Conservation (phyloP, 1,140 invertebrate genomes). For the Phymastichus coffea region DNA sequence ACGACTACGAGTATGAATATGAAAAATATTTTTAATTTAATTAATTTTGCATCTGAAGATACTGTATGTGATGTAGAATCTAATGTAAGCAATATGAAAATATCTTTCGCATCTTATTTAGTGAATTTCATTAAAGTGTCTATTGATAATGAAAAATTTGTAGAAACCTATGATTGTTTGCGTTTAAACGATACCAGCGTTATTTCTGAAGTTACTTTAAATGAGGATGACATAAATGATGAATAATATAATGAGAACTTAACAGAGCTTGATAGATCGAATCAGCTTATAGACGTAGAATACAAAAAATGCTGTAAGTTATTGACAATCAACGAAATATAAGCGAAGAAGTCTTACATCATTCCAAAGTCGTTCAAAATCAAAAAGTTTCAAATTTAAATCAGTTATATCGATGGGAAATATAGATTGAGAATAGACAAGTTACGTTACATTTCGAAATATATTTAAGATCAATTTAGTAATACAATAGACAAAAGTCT, state of each 20-base stretch:
- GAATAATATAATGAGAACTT: constrained; percentile 6
- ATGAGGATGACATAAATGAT: constrained; percentile 10
- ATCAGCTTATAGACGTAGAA: neutral
- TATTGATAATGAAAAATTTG: constrained; percentile 7
- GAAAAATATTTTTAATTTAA: no score
- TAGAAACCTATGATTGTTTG: constrained; percentile 16
- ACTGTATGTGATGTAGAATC: no score
- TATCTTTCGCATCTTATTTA: no score
- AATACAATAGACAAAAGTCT: constrained; percentile 12
- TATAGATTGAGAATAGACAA: no score
- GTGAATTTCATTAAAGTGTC: constrained; percentile 10
- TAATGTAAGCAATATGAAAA: constrained; percentile 11
- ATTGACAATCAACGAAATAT: no score
- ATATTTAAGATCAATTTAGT: constrained; percentile 23
- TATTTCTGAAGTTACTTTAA: constrained; percentile 1
- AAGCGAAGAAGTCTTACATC: no score
- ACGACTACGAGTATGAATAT: no score
- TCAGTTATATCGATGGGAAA: constrained; percentile 15
- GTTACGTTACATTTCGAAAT: no score
- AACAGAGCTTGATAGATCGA: neutral
- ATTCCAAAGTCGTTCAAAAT: no score
- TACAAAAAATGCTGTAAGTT: constrained; percentile 16
- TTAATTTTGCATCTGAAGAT: no score
- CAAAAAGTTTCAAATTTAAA: constrained; percentile 5
- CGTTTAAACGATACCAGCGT: neutral